Evolutionary conservation across 2,888 invertebrate genomes (phyloP).

Genomic region (Plagiodera versicolora): DNA sequence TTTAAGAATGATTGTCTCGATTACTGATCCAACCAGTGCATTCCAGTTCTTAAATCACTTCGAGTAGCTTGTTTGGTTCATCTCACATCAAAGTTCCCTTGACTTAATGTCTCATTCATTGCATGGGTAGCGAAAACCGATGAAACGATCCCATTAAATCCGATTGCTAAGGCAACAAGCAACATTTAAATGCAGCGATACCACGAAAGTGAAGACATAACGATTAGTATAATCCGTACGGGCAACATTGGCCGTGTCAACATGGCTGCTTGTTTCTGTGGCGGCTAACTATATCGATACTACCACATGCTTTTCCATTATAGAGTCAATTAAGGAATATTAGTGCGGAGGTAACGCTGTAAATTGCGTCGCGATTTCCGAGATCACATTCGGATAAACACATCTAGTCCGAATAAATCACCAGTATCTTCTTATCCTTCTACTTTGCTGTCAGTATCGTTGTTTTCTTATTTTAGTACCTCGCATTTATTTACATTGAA

Average conservation of each 20-base stretch:
- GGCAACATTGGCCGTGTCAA: slow-evolving; percentile 28
- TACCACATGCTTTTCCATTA: slow-evolving; percentile 42
- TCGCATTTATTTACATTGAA: background rate
- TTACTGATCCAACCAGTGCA: too few species aligned
- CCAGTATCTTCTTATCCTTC: background rate
- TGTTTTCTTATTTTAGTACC: background rate
- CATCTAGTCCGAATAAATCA: slow-evolving; percentile 11
- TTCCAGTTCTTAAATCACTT: too few species aligned
- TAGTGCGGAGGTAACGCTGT: slow-evolving; percentile 44
- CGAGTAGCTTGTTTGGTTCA: background rate
- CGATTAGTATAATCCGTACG: slow-evolving; percentile 25
- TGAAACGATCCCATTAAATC: slow-evolving; percentile 16
- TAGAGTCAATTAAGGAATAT: slow-evolving; percentile 45
- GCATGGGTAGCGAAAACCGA: slow-evolving; percentile 4
- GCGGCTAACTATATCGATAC: slow-evolving; percentile 38
- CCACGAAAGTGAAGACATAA: slow-evolving; percentile 28
- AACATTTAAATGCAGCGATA: slow-evolving; percentile 28
- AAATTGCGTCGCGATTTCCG: slow-evolving; percentile 44
- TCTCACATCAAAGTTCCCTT: background rate
- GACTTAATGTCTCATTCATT: background rate
- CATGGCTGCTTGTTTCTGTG: slow-evolving; percentile 40
- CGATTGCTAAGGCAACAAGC: slow-evolving; percentile 15
- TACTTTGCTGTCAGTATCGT: background rate
- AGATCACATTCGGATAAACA: slow-evolving; percentile 44
- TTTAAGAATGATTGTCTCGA: too few species aligned